Evolutionary conservation across 2,888 invertebrate species (phyloP).

Genomic region (Lampropteryx suffumata): DNA sequence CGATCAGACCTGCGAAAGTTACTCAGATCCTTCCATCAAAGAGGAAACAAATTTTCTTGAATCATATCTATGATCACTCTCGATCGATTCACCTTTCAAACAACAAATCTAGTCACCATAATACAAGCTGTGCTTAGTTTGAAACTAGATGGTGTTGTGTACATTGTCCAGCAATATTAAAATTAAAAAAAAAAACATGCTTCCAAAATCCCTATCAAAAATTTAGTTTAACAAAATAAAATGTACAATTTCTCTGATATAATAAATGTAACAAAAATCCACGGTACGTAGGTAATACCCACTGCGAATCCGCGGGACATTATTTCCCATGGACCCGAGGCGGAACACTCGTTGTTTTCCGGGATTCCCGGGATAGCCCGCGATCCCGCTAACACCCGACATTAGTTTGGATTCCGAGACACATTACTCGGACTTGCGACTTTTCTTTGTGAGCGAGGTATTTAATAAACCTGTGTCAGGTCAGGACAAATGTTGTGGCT

Average conservation of each 20-base stretch:
- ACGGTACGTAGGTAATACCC: slow-evolving; percentile 2
- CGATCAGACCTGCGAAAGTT: too few relatives aligned
- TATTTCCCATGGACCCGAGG: slow-evolving; percentile 32
- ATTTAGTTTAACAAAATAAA: too few relatives aligned
- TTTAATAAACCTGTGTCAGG: slow-evolving; percentile 33
- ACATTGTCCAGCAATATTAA: too few relatives aligned
- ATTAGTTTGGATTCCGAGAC: slow-evolving; percentile 55
- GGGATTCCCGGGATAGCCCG: slow-evolving; percentile 36
- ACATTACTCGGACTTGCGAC: slow-evolving; percentile 35
- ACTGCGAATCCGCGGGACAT: slow-evolving; percentile 34
- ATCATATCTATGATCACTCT: too few relatives aligned
- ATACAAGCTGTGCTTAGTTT: too few relatives aligned
- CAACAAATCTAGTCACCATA: too few relatives aligned
- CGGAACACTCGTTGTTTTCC: slow-evolving; percentile 44
- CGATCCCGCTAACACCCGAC: slow-evolving; percentile 47
- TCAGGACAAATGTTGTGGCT: slow-evolving; percentile 17
- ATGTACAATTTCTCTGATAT: neutral
- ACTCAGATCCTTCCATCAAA: too few relatives aligned
- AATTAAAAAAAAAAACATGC: too few relatives aligned
- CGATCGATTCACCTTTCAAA: too few relatives aligned
- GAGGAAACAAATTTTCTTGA: too few relatives aligned
- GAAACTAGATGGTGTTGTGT: too few relatives aligned
- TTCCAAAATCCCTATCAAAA: too few relatives aligned
- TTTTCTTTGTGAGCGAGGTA: slow-evolving; percentile 42
- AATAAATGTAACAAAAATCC: slow-evolving; percentile 11